A percentile compares a stretch with the other conserved stretches of the same genome.
Conservation (phyloP, 2,888 invertebrate genomes). For the Agrotis exclamationis region DNA sequence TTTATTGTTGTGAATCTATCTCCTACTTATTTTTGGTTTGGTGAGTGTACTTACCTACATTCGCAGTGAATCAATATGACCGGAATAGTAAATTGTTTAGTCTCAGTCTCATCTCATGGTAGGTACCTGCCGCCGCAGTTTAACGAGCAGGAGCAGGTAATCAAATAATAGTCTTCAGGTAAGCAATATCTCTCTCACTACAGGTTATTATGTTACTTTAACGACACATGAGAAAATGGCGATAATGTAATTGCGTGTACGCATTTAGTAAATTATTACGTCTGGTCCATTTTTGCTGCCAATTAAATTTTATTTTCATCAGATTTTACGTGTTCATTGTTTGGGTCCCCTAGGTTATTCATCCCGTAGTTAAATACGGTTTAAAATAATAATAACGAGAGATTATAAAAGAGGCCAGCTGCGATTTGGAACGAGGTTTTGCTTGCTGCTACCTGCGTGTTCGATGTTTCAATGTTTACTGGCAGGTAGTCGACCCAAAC, state of each 20-base stretch:
- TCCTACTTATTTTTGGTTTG: constrained; percentile 2
- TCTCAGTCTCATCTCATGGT: constrained; percentile 14
- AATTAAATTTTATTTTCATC: not conserved
- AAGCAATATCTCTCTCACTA: constrained; percentile 5
- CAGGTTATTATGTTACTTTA: constrained; percentile 7
- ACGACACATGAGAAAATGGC: not conserved
- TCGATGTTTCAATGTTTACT: constrained; percentile 59
- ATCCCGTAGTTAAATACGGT: constrained; percentile 8
- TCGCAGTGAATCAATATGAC: constrained; percentile 8
- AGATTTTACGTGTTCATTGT: not conserved
- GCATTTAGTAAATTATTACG: not conserved
- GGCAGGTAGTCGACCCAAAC: constrained; percentile 81
- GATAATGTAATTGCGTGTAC: not conserved
- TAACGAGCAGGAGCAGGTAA: constrained; percentile 35
- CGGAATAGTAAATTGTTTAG: constrained; percentile 13
- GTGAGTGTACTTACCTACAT: not conserved
- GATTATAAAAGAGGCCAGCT: constrained; percentile 37
- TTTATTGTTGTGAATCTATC: not conserved
- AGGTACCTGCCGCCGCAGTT: constrained; percentile 23
- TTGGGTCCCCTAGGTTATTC: constrained; percentile 10
- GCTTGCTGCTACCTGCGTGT: constrained; percentile 64
- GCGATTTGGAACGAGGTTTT: constrained; percentile 46
- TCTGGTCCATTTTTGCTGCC: constrained; percentile 3
- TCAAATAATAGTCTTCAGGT: constrained; percentile 35
- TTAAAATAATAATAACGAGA: constrained; percentile 37